Evolutionary conservation across 2,113 vertebrate genomes (phyloP).

Genomic region (Caretta caretta): DNA sequence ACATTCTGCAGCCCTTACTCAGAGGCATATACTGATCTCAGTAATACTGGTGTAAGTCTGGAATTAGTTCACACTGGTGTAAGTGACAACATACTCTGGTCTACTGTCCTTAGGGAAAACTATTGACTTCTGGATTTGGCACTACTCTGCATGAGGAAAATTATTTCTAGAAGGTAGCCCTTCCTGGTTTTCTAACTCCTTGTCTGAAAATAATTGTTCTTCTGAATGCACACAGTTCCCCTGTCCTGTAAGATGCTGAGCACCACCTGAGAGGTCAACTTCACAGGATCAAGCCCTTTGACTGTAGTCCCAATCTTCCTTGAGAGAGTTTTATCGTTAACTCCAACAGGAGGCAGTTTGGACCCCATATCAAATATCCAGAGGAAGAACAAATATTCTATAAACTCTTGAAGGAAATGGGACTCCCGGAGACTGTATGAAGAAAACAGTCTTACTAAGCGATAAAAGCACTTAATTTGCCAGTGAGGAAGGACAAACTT

Average conservation of each 20-base stretch:
- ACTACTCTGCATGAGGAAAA: neutral
- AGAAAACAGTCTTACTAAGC: neutral
- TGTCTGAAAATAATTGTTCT: neutral
- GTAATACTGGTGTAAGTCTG: neutral
- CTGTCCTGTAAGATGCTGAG: neutral
- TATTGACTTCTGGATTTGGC: neutral
- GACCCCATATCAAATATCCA: neutral
- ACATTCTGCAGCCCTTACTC: accelerated
- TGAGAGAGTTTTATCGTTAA: slow-evolving; percentile 10
- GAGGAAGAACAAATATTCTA: neutral
- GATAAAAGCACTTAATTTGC: slow-evolving; percentile 16
- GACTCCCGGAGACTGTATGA: neutral
- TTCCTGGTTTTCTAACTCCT: neutral
- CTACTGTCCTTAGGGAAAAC: neutral
- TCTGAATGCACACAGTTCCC: neutral
- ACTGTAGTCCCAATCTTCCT: neutral
- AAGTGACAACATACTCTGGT: neutral
- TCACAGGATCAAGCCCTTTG: neutral
- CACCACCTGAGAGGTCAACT: neutral
- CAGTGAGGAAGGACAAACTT: neutral
- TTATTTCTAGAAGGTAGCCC: neutral
- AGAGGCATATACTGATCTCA: neutral
- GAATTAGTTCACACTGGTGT: neutral
- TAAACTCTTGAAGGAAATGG: slow-evolving; percentile 26
- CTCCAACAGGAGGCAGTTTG: neutral